Conservation (phyloP, 2,888 invertebrate species). For the Cephalotes varians region DNA sequence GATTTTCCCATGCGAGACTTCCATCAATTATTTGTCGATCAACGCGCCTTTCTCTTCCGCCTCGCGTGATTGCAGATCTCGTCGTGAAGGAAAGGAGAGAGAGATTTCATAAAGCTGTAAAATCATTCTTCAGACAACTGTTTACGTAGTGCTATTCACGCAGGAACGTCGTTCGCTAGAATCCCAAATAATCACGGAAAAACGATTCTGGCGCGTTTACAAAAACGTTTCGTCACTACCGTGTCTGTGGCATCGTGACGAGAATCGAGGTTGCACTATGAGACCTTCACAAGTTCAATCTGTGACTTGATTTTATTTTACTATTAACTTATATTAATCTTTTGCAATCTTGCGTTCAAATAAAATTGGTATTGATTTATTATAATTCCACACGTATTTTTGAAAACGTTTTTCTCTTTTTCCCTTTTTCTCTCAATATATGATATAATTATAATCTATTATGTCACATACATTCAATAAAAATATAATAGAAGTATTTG, state of each 20-base stretch:
- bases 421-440: background rate
- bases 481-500: background rate
- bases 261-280: conserved; percentile 30
- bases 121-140: conserved; percentile 32
- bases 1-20: background rate
- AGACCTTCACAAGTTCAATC: conserved; percentile 3
- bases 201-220: conserved; percentile 55
- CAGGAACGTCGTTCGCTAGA: conserved; percentile 53
- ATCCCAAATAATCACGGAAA: conserved; percentile 69
- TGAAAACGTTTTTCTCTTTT: background rate
- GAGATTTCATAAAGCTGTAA: conserved; percentile 12
- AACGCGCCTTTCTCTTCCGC: conserved; percentile 6
- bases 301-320: background rate
- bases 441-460: background rate
- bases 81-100: too few species aligned
- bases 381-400: background rate
- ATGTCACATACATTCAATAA: background rate
- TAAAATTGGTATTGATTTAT: background rate
- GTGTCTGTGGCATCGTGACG: conserved; percentile 8
- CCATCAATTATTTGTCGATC: conserved; percentile 1
- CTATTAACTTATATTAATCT: background rate
- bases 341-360: background rate
- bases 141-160: conserved; percentile 51
- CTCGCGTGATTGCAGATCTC: background rate
- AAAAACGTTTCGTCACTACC: conserved; percentile 53